Evolutionary conservation across 2,797 vertebrate species (phyloP).

Genomic region (Threskiornis aethiopicus): DNA sequence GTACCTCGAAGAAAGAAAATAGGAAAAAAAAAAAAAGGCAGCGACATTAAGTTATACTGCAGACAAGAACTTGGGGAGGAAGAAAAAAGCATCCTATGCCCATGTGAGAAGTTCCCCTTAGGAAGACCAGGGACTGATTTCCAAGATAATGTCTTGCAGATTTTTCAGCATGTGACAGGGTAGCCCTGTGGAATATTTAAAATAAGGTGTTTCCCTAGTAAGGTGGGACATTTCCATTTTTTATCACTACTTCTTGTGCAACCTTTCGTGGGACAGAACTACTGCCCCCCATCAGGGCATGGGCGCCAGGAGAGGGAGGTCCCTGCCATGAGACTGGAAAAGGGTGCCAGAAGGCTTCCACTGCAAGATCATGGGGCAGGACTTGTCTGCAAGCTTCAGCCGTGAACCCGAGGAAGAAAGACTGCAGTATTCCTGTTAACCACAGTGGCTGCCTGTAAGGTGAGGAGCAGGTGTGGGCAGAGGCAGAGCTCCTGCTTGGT

Average conservation of each 20-base stretch:
- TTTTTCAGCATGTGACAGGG: not conserved
- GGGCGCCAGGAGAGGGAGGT: not conserved
- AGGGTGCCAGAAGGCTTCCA: not conserved
- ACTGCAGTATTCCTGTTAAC: not conserved
- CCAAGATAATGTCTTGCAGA: not conserved
- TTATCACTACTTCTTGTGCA: not conserved
- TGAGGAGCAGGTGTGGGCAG: not conserved
- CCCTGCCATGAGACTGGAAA: not conserved
- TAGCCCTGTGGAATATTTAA: not conserved
- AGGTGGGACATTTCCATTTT: not conserved
- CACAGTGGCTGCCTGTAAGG: not conserved
- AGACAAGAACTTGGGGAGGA: not conserved
- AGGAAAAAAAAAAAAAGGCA: rapidly evolving
- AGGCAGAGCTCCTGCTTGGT: not conserved
- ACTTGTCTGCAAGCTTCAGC: not conserved
- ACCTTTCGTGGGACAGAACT: not conserved
- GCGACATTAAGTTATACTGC: not conserved
- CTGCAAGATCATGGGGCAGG: not conserved
- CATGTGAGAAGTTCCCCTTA: not conserved
- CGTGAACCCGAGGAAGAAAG: not conserved
- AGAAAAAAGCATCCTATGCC: rapidly evolving
- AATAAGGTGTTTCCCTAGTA: not conserved
- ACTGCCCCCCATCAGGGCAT: not conserved
- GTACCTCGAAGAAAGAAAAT: not conserved
- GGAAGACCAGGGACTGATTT: not conserved